A percentile compares a stretch with the other conserved stretches of the same genome.
Evolutionary conservation across 2,888 invertebrate species (phyloP).

Genomic region (Trissonchulus sp.): DNA sequence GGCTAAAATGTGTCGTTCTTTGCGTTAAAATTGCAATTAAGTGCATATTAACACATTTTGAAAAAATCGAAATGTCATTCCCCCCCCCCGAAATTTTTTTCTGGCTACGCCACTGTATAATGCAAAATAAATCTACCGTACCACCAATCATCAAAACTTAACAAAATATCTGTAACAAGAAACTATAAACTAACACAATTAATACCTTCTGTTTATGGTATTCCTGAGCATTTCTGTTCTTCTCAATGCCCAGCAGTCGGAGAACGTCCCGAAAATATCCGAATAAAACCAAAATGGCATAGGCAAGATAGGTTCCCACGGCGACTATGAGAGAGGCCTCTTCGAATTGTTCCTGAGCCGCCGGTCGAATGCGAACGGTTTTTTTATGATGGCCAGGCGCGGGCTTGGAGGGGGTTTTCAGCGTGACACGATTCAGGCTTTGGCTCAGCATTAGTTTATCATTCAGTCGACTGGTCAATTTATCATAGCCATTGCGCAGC

Average conservation of each 20-base stretch:
- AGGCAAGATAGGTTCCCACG: conserved; percentile 73
- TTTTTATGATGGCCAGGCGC: neutral
- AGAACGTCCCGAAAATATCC: conserved; percentile 87
- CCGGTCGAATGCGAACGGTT: neutral
- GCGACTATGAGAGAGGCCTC: conserved; percentile 63
- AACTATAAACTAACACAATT: no score
- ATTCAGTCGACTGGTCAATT: neutral
- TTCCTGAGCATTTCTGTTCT: conserved; percentile 34
- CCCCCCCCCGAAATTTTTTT: no score
- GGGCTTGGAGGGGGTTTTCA: neutral
- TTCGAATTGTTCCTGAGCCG: conserved; percentile 15
- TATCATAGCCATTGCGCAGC: neutral
- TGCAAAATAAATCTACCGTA: no score
- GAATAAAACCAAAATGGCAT: conserved; percentile 82
- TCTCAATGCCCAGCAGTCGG: conserved; percentile 57
- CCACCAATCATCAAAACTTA: no score
- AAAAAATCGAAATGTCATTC: no score
- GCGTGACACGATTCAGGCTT: no score
- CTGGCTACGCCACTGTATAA: no score
- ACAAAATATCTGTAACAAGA: no score
- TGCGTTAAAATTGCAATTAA: no score
- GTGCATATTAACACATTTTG: no score
- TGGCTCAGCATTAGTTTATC: no score
- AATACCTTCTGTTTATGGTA: conserved; percentile 21
- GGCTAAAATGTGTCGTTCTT: no score